Percentiles rank a stretch among this genome's conserved stretches.
Evolutionary conservation across 2,797 vertebrate genomes (phyloP).

Genomic region (Microcaecilia unicolor): DNA sequence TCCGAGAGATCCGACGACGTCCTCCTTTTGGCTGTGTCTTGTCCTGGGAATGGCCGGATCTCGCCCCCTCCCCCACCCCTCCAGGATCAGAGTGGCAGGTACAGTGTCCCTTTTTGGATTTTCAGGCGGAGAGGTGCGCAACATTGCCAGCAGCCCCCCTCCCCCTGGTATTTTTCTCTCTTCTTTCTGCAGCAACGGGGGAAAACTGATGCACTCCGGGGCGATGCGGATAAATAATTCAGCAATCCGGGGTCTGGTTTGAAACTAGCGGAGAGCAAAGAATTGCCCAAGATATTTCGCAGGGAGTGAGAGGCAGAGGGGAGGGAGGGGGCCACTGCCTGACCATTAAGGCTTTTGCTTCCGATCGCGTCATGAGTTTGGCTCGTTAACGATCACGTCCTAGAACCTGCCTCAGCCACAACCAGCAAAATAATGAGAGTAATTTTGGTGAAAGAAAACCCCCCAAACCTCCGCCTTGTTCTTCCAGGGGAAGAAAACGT

Average conservation of each 20-base stretch:
- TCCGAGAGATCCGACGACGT: constrained; percentile 23
- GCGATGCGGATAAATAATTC: neutral
- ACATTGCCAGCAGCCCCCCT: too few species aligned
- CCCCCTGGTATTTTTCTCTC: constrained; percentile 2
- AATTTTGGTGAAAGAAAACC: too few species aligned
- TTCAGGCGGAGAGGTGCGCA: constrained; percentile 2
- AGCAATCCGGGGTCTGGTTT: too few species aligned
- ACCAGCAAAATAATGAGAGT: neutral
- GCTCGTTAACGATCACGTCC: constrained; percentile 10
- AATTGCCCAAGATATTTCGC: too few species aligned
- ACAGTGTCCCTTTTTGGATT: too few species aligned
- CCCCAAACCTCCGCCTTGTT: too few species aligned
- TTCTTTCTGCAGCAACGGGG: constrained; percentile 34
- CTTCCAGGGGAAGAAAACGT: too few species aligned
- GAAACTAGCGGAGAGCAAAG: too few species aligned
- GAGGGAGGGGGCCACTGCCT: neutral
- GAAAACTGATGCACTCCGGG: constrained; percentile 3
- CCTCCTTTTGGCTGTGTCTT: neutral
- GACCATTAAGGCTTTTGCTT: neutral
- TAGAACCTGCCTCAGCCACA: neutral
- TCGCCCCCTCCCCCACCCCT: constrained; percentile 2
- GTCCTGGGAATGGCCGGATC: neutral
- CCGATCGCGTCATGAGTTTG: constrained; percentile 1
- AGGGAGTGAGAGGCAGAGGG: neutral
- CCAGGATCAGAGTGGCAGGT: constrained; percentile 13